Percentiles rank a stretch among this genome's conserved stretches.
Conservation (phyloP, 2,113 vertebrate genomes). For the Actenoides lindsayi region DNA sequence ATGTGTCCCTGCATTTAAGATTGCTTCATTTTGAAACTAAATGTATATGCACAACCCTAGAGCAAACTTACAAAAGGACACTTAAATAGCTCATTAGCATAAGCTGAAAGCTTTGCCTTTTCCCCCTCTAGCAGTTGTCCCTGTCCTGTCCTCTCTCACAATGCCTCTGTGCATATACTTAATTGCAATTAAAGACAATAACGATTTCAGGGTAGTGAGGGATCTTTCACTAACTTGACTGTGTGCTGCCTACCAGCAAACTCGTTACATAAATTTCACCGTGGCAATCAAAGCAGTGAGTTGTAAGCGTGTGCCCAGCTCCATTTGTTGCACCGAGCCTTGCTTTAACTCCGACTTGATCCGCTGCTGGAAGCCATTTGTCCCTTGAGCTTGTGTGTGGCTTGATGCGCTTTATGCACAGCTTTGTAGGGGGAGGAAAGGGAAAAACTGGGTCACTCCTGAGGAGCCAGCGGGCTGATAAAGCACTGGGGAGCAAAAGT, state of each 20-base stretch:
- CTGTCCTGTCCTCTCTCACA: neutral
- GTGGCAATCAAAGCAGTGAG: rapidly evolving
- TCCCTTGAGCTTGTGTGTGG: neutral
- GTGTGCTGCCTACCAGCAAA: neutral
- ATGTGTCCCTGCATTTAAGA: neutral
- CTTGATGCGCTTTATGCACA: neutral
- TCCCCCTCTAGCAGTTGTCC: neutral
- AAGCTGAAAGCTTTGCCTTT: neutral
- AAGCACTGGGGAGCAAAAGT: neutral
- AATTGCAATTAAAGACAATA: neutral
- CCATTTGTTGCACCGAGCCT: neutral
- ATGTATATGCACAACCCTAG: neutral
- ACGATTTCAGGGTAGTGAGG: neutral
- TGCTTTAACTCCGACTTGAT: neutral
- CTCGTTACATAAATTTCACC: neutral
- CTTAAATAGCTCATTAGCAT: neutral
- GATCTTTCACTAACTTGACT: neutral
- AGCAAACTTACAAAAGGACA: neutral
- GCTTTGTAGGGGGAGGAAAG: neutral
- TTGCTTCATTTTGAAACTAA: neutral
- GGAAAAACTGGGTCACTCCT: neutral
- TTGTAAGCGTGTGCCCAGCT: neutral
- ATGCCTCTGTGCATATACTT: neutral
- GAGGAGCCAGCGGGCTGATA: neutral
- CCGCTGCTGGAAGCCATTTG: neutral